Evolutionary conservation across 2,797 vertebrate species (phyloP), one percentile per base, ranked within the genome.

Genomic region (Myiothlypis chrysogaster): DNA sequence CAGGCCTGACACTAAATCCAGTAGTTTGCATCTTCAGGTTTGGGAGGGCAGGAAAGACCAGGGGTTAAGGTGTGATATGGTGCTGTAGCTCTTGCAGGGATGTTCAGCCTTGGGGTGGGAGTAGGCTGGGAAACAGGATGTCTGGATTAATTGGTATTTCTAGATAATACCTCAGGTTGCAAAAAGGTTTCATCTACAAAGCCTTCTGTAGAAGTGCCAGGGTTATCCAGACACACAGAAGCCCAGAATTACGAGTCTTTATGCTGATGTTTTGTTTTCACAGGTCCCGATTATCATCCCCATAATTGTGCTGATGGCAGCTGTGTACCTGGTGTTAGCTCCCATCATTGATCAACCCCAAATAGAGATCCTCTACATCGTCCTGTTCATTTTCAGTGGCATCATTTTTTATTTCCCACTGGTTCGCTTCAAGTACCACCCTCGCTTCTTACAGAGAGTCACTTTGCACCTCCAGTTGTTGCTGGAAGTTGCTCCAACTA

Each of bases 261-360:
- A 91, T 2, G 5, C 27, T 53, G 30, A 56, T 95, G 14, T 91
- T 94, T 94, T 96, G 57, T 24, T 94, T 91, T 95, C 27, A 66
- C 96, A 99, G 99, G 99, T 99, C 44, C 98, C 98, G 22, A 98
- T 99, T 41, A 3, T 98, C 64, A 95, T 99, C 49, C 98, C 99
- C 19, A 86, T 98, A 66, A 55, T 99, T 12, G 97, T 98, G 87
- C 79, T 99, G 84, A 66, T 99, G 28, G 98, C 97, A 5, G 98
- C 98, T 8, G 66, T 98, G 44, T 98, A 98, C 96, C 98, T 99
- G 34, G 98, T 99, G 37, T 93, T 99, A 94, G 98, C 98, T 1
- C 99, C 99, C 28, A 97, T 99, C 92, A 95, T 99, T 14, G 98
- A 98, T 73, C 65, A 98, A 7, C 99, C 99, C n/a, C 97, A 98